Evolutionary conservation across 2,113 vertebrate species (phyloP).

Genomic region (Pituophis catenifer): DNA sequence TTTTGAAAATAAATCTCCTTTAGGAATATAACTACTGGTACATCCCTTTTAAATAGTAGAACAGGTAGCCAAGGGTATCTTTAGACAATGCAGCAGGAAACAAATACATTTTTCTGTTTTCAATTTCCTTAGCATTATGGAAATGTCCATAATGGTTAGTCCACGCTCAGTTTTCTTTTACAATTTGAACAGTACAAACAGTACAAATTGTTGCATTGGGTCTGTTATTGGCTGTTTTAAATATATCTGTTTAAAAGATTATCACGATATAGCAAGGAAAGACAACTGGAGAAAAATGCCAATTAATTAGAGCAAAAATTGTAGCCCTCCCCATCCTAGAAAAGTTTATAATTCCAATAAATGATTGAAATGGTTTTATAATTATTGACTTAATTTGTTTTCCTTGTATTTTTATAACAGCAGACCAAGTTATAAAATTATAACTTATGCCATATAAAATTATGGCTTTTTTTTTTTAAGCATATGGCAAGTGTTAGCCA

Average conservation of each 20-base stretch:
- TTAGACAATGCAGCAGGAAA: background rate
- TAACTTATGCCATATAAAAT: background rate
- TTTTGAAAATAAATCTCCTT: background rate
- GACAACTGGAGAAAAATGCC: background rate
- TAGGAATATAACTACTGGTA: background rate
- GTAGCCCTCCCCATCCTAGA: background rate
- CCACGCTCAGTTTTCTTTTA: conserved; percentile 59
- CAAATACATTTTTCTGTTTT: conserved; percentile 54
- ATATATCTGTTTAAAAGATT: background rate
- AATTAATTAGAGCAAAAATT: background rate
- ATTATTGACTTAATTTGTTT: background rate
- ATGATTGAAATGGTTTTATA: background rate
- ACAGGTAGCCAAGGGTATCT: background rate
- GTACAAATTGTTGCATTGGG: conserved; percentile 3
- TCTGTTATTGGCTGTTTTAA: background rate
- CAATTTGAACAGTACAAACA: conserved; percentile 31
- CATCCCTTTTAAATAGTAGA: background rate
- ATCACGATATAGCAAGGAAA: background rate
- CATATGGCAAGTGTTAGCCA: too few relatives aligned
- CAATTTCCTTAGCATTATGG: conserved; percentile 43
- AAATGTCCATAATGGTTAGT: conserved; percentile 49
- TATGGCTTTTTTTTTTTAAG: too few relatives aligned
- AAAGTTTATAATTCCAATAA: background rate
- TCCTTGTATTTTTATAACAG: background rate
- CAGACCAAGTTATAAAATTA: background rate